These are phyloP conservation scores for Thaumatotibia leucotreta DNA, from an alignment of 1,140 invertebrate genomes.

Conservation along the genomic window DNA sequence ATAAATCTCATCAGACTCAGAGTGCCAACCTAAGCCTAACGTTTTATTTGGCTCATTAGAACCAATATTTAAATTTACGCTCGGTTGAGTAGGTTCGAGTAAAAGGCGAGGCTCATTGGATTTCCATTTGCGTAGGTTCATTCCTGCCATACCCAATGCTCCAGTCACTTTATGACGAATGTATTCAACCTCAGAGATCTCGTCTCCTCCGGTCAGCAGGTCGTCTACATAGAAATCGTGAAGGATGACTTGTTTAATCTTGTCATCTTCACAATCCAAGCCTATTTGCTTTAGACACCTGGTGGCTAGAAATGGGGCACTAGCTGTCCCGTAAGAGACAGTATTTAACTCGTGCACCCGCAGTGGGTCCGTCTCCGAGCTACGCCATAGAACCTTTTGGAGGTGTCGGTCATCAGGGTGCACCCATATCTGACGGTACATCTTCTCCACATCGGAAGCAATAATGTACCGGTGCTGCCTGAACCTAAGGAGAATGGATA, in stretches of 20 bases:
- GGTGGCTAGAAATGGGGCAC: slow-evolving; percentile 23
- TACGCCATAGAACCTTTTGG: slow-evolving; percentile 56
- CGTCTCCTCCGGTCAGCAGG: slow-evolving; percentile 47
- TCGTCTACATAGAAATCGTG: slow-evolving; percentile 74
- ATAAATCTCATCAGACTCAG: slow-evolving; percentile 14
- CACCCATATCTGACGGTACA: slow-evolving; percentile 58
- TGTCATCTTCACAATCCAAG: slow-evolving; percentile 17
- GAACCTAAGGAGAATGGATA: too few relatives aligned
- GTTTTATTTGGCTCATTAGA: slow-evolving; percentile 19
- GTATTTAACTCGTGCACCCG: slow-evolving; percentile 20
- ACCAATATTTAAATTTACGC: slow-evolving; percentile 24
- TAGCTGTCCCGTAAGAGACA: too few relatives aligned
- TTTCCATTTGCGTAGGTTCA: too few relatives aligned
- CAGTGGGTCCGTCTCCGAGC: slow-evolving; percentile 17
- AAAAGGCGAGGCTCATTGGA: too few relatives aligned
- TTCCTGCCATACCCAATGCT: too few relatives aligned
- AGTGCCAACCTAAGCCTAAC: slow-evolving; percentile 24
- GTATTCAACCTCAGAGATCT: slow-evolving; percentile 18
- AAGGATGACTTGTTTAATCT: slow-evolving; percentile 27
- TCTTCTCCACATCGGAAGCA: slow-evolving; percentile 52
- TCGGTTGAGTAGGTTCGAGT: too few relatives aligned
- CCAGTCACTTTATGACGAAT: slow-evolving; percentile 22
- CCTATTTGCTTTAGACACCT: slow-evolving; percentile 24
- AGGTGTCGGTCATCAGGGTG: slow-evolving; percentile 32
- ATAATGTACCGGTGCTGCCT: too few relatives aligned